Evolutionary conservation across 2,888 invertebrate species (phyloP).

Genomic region (Amphipoea oculea): DNA sequence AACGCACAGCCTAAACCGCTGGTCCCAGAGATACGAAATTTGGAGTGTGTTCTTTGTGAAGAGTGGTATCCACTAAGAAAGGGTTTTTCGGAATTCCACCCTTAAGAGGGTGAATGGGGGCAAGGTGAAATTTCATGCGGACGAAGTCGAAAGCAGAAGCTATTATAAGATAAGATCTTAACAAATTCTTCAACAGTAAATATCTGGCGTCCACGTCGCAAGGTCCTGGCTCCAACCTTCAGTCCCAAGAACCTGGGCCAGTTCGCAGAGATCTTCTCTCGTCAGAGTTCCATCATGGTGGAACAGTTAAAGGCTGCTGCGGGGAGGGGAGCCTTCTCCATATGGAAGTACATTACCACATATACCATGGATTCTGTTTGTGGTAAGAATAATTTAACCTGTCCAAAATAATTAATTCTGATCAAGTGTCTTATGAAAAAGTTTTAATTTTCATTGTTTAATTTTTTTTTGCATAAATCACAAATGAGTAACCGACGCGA

Average conservation of each 20-base stretch:
- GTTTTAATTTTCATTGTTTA: neutral
- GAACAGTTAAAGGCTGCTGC: constrained; percentile 61
- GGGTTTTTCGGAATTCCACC: too few relatives aligned
- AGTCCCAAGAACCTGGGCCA: constrained; percentile 69
- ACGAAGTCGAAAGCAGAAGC: too few relatives aligned
- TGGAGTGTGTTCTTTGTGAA: too few relatives aligned
- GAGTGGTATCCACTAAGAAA: too few relatives aligned
- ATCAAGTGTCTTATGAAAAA: neutral
- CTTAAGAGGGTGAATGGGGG: too few relatives aligned
- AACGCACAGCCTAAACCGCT: too few relatives aligned
- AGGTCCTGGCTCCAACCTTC: constrained; percentile 74
- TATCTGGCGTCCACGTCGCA: constrained; percentile 75
- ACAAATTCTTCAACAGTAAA: constrained; percentile 31
- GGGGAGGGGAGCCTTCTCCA: constrained; percentile 68
- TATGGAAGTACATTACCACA: constrained; percentile 74
- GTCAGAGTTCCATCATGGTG: constrained; percentile 70
- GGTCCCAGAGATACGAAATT: too few relatives aligned
- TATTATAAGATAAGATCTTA: neutral
- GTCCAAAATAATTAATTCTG: neutral
- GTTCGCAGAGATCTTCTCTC: constrained; percentile 71
- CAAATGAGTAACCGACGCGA: neutral
- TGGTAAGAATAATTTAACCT: constrained; percentile 58
- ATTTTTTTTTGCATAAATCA: neutral
- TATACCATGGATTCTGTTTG: constrained; percentile 78
- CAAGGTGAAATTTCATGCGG: too few relatives aligned